Conservation (phyloP, 2,113 vertebrate genomes). For the Ginglymostoma cirratum region DNA sequence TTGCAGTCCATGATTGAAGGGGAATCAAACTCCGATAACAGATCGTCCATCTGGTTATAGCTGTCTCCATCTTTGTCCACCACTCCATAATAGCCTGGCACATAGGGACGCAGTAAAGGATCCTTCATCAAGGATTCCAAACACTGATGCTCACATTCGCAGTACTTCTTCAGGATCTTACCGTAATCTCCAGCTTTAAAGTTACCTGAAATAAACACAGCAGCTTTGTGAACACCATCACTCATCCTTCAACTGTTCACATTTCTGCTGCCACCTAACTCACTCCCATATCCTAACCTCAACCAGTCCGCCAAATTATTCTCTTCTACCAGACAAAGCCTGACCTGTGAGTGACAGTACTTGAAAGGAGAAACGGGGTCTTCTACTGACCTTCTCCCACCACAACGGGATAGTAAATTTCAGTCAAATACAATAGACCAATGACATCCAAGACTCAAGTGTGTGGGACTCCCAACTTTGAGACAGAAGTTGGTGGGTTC, state of each 20-base stretch:
- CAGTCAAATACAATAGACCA: neutral
- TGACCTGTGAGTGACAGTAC: neutral
- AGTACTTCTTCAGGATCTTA: conserved; percentile 73
- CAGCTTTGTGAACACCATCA: neutral
- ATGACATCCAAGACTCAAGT: no score
- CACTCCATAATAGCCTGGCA: conserved; percentile 72
- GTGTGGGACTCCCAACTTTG: no score
- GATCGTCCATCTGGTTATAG: conserved; percentile 83
- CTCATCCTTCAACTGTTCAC: neutral
- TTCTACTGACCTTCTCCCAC: neutral
- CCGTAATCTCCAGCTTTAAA: conserved; percentile 76
- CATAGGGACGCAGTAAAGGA: conserved; percentile 57
- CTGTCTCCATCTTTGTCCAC: conserved; percentile 65
- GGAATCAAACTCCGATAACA: conserved; percentile 71
- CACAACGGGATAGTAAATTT: neutral
- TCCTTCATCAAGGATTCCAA: conserved; percentile 71
- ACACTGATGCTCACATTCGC: conserved; percentile 72
- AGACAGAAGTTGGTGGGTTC: neutral
- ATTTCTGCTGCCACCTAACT: neutral
- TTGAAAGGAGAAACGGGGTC: neutral
- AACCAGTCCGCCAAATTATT: neutral
- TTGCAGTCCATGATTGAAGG: conserved; percentile 92
- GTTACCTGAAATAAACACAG: conserved; percentile 57
- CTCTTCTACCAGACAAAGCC: neutral
- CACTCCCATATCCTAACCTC: neutral